A percentile compares a stretch with the other conserved stretches of the same genome.
phyloP scores from a whole-genome alignment of 2,797 vertebrate species.

The Chromobotia macracanthus region DNA sequence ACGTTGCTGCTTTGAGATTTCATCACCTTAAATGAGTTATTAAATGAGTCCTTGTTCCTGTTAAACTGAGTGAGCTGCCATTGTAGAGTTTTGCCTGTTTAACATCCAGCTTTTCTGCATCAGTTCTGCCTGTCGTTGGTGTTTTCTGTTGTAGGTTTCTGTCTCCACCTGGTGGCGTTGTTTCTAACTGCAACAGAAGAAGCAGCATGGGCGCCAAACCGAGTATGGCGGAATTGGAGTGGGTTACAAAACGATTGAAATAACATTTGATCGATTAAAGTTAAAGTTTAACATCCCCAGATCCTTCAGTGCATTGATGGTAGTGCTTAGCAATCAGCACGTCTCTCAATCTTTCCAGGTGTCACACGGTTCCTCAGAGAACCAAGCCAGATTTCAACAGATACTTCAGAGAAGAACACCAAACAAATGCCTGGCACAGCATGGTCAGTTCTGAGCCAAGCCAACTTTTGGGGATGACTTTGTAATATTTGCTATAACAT shows the following conservation, averaged over 20 bases:
- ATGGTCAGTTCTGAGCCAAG: too few relatives aligned
- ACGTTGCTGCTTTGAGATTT: background rate
- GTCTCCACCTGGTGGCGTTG: background rate
- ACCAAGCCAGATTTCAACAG: background rate
- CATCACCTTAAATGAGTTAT: background rate
- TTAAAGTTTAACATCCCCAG: too few relatives aligned
- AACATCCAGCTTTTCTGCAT: background rate
- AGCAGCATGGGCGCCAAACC: background rate
- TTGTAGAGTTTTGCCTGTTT: background rate
- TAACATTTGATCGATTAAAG: too few relatives aligned
- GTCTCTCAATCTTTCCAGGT: conserved; percentile 39
- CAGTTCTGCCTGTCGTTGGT: background rate
- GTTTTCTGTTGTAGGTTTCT: conserved; percentile 1
- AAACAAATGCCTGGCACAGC: conserved; percentile 20
- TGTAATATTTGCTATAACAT: too few relatives aligned
- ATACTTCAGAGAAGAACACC: background rate
- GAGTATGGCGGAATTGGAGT: conserved; percentile 1
- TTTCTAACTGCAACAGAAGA: background rate
- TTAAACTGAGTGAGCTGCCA: background rate
- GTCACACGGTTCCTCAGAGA: conserved; percentile 5
- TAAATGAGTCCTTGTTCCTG: background rate
- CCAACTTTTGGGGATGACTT: too few relatives aligned
- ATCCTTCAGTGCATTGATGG: too few relatives aligned
- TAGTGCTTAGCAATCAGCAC: background rate
- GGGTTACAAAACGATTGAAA: background rate